Evolutionary conservation across 2,797 vertebrate species (phyloP).

Genomic region (Cuniculus paca): DNA sequence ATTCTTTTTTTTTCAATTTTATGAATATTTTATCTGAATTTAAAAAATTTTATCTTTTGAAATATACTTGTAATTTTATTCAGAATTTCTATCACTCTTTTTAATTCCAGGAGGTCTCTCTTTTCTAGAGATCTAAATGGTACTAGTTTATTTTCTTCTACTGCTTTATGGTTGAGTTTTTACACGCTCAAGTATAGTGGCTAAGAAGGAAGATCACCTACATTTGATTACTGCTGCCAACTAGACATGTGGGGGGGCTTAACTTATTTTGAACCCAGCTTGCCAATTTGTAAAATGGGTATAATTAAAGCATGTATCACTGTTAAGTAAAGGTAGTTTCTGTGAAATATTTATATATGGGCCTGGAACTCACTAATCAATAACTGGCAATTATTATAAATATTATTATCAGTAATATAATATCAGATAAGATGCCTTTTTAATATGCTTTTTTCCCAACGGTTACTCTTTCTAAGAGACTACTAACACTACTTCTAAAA

Average conservation of each 20-base stretch:
- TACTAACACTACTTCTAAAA: not conserved
- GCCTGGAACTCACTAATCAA: not conserved
- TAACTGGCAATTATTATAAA: not conserved
- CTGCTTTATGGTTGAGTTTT: not conserved
- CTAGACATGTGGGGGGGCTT: not conserved
- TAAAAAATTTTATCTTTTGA: not conserved
- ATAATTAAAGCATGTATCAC: not conserved
- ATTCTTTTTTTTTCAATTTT: conserved; percentile 6
- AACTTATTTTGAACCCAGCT: not conserved
- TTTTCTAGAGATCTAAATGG: not conserved
- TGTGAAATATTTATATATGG: conserved; percentile 2
- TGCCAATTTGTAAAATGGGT: not conserved
- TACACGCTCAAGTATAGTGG: not conserved
- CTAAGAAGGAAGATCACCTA: not conserved
- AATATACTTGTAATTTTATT: not conserved
- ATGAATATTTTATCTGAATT: conserved; percentile 13
- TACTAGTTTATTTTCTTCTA: conserved; percentile 16
- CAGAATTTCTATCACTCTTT: not conserved
- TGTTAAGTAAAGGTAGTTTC: not conserved
- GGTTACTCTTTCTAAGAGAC: not conserved
- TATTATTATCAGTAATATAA: not conserved
- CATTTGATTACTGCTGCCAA: not conserved
- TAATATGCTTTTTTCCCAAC: not conserved
- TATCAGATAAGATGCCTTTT: not conserved
- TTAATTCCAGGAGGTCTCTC: not conserved